These are phyloP conservation scores for Drosophila neotestacea DNA, from an alignment of 2,888 invertebrate species.

Conservation along the genomic window DNA sequence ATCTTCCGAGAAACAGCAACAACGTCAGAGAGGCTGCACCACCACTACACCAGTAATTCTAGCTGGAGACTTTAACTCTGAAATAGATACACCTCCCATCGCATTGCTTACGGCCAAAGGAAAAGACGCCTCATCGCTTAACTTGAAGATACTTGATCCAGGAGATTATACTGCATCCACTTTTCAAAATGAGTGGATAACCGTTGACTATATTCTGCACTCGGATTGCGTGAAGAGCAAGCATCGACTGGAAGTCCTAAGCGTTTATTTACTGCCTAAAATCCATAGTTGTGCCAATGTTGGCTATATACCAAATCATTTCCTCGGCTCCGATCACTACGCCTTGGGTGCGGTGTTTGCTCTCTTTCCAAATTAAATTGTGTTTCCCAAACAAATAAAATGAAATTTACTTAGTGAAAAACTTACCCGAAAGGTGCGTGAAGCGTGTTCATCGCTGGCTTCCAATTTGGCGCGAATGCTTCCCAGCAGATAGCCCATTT, in stretches of 20 bases:
- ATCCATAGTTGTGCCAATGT: constrained; percentile 86
- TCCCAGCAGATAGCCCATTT: constrained; percentile 83
- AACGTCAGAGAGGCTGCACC: not conserved
- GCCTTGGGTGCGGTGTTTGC: constrained; percentile 90
- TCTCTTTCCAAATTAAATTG: constrained; percentile 26
- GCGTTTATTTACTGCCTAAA: constrained; percentile 89
- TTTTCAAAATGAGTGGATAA: constrained; percentile 90
- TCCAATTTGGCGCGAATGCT: constrained; percentile 83
- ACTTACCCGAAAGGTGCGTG: constrained; percentile 81
- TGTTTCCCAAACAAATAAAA: constrained; percentile 4
- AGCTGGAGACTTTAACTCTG: constrained; percentile 94
- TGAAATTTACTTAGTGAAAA: constrained; percentile 8
- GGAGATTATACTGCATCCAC: constrained; percentile 87
- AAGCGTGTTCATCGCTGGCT: constrained; percentile 79
- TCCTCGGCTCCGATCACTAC: constrained; percentile 93
- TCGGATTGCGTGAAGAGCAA: constrained; percentile 83
- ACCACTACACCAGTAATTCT: constrained; percentile 90
- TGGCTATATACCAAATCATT: constrained; percentile 90
- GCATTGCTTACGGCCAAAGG: constrained; percentile 13
- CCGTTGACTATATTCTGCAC: constrained; percentile 97
- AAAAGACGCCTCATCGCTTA: constrained; percentile 5
- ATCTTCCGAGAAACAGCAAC: constrained; percentile 16
- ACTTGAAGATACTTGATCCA: constrained; percentile 57
- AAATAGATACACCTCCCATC: constrained; percentile 82
- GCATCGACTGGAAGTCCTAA: constrained; percentile 84